Base-by-base conservation (phyloP, 2,113 vertebrate genomes). In the Eleginops maclovinus region DNA sequence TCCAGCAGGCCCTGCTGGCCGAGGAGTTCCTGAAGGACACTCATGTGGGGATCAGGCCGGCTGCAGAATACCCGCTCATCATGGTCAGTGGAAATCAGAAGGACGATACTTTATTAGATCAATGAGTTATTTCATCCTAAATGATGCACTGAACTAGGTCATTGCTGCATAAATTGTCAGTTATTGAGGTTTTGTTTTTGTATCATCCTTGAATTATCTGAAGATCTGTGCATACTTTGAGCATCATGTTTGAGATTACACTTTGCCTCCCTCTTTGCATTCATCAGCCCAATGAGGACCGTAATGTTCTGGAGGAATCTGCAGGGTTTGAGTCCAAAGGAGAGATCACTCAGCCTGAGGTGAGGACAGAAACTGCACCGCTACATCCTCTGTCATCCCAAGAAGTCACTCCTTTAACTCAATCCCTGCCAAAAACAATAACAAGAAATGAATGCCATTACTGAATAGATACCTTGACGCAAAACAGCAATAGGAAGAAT, bases 291-390 rank as follows among this genome's bases (percentile, higher is more conserved):
- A 99, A 99, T 73, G 98, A 99, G 96, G 97, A 99, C 86, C 96
- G 98, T 86, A 98, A 97, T 75, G 92, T 99, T 74, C 93, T 98
- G 50, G 97, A 98, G 88, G 98, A 99, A 89, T 96, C 97, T 64
- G 96, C 95, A 92, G 94, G 94, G 53, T 98, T 97, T 55, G 92
- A 95, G 73, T 94, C 95, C n/a, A 94, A 93, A 81, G 94, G 84
- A 86, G 40, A 85, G 51, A 17, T 64, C 21, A 8, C 50, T n/a
- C 62, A 80, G 68, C 47, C 85, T 1, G 92, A 95, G 94, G 97
- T 97, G 63, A 75, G 70, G 15, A 70, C 19, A 26, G 21, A 76
- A n/a, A 40, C 31, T 69, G 24, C 31, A 36, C 31, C n/a, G n/a
- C n/a, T n/a, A n/a, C n/a, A n/a, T n/a, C n/a, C n/a, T n/a, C n/a